Percentiles rank a stretch among this genome's conserved stretches.
Conservation (phyloP, 1,140 invertebrate genomes). For the Psilanteris sp. region DNA sequence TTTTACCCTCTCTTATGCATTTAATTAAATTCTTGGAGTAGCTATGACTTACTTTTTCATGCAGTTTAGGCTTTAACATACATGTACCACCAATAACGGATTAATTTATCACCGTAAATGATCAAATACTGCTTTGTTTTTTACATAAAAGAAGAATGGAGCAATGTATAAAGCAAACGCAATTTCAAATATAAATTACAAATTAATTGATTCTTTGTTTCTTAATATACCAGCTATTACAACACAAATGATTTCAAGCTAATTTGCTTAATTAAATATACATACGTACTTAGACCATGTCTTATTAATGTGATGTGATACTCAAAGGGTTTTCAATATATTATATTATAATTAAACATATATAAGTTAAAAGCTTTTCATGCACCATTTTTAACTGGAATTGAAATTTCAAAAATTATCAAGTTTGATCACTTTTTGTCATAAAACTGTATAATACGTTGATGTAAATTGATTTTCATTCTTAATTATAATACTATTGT, state of each 20-base stretch:
- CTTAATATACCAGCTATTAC: too few relatives aligned
- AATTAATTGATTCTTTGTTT: too few relatives aligned
- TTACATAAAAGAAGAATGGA: conserved; percentile 31
- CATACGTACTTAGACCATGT: too few relatives aligned
- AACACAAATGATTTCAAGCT: too few relatives aligned
- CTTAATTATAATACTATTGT: conserved; percentile 77
- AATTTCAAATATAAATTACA: conserved; percentile 17
- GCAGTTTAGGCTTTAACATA: conserved; percentile 43
- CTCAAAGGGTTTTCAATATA: too few relatives aligned
- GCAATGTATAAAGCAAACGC: conserved; percentile 16
- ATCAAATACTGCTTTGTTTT: conserved; percentile 69
- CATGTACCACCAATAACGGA: conserved; percentile 70
- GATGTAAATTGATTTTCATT: conserved; percentile 73
- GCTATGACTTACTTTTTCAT: conserved; percentile 62
- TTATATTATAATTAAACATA: too few relatives aligned
- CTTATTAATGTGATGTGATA: too few relatives aligned
- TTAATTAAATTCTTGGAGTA: conserved; percentile 76
- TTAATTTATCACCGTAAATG: conserved; percentile 76
- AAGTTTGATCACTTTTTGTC: too few relatives aligned
- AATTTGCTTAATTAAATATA: too few relatives aligned
- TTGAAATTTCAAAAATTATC: conserved; percentile 66
- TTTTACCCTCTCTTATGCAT: conserved; percentile 61
- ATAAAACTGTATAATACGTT: too few relatives aligned
- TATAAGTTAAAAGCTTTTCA: too few relatives aligned
- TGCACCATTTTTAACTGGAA: too few relatives aligned